Evolutionary conservation across 2,797 vertebrate genomes (phyloP), one percentile per base, ranked within the genome.

Genomic region (Manis crassicaudata): DNA sequence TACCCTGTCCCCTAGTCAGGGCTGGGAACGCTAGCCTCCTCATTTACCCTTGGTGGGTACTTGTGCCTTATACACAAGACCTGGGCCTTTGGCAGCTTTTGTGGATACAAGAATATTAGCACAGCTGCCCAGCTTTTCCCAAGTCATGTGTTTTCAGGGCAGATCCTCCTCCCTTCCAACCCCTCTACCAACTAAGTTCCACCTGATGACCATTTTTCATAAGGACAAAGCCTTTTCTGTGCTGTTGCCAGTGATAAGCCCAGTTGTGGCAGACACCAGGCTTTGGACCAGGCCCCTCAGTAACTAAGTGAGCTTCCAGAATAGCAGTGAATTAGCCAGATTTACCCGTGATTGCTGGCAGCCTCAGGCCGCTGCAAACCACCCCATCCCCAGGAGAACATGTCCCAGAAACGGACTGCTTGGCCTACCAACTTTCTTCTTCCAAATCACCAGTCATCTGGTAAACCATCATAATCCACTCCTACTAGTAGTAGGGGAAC

Each of bases 1-100:
- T 14, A 29, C 2, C n/a, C 3, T 25, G 0, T 1, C 35, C 18
- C 58, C 37, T 13, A 3, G 0, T n/a, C 37, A 11, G 32, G 13
- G 12, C 16, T 67, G 23, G 11, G 37, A 95, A 7, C 27, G 56
- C 37, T 7, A 8, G 40, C 56, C 83, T 63, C 43, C 65, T 70
- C 13, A 14, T 68, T 79, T 80, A 23, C n/a, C 65, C 52, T 21
- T 7, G 2, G 2, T 46, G 56, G 50, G 12, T 14, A 6, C 50
- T 23, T 32, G 3, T 3, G 6, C 40, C 4, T 52, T 14, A 9
- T 25, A 3, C 9, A 3, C 21, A 62, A 75, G 84, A 75, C 13
- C 5, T 17, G 21, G 17, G 43, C 32, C 27, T 14, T 25, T 46
- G 32, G 75, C 56, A n/a, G 29, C 10, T 8, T 50, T 62, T 43